A percentile compares a stretch with the other conserved stretches of the same genome.
Conservation (phyloP, 1,140 invertebrate species). For the Homalodisca vitripennis region DNA sequence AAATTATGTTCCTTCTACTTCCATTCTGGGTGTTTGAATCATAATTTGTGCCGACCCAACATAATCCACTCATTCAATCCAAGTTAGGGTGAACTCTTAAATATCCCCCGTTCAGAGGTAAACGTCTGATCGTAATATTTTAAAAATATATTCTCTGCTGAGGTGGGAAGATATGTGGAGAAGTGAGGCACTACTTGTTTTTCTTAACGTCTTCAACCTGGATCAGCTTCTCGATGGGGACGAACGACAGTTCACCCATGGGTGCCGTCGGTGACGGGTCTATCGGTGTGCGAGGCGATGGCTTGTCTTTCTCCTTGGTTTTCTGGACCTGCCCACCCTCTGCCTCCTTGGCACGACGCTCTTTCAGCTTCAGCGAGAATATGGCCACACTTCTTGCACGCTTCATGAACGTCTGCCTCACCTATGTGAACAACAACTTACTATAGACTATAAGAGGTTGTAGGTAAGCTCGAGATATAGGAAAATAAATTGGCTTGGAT, state of each 20-base stretch:
- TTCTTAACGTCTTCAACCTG: conserved; percentile 38
- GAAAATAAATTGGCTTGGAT: background rate
- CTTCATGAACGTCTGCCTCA: conserved; percentile 73
- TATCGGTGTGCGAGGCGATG: conserved; percentile 40
- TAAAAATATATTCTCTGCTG: background rate
- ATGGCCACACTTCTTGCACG: conserved; percentile 77
- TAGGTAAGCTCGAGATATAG: background rate
- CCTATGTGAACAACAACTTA: conserved; percentile 39
- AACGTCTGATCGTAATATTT: background rate
- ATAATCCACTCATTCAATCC: background rate
- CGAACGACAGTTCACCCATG: conserved; percentile 72
- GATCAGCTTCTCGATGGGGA: conserved; percentile 73
- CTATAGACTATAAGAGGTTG: background rate
- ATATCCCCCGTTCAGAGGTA: background rate
- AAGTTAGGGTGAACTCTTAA: background rate
- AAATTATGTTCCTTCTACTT: background rate
- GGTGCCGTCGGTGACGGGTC: conserved; percentile 48
- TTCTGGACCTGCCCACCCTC: conserved; percentile 49
- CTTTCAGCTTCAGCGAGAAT: conserved; percentile 75
- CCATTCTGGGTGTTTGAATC: background rate
- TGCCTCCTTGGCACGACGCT: conserved; percentile 69
- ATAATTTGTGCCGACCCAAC: background rate
- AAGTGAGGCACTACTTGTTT: conserved; percentile 18
- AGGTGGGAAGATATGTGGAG: background rate
- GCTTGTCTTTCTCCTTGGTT: conserved; percentile 33